phyloP scores from a whole-genome alignment of 1,140 invertebrate species.

The Aphidius gifuensis region DNA sequence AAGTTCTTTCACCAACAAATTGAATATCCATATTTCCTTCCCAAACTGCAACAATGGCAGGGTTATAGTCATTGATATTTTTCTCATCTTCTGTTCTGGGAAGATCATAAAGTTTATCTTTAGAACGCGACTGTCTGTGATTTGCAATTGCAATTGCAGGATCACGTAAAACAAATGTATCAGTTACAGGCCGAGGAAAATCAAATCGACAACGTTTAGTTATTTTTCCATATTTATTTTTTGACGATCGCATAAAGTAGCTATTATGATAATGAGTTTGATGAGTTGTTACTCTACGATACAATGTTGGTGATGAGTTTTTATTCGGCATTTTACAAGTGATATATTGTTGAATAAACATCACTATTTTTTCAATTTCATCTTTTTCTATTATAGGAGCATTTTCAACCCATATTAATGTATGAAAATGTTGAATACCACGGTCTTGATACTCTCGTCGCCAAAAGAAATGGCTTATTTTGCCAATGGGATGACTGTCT shows the following conservation, averaged over 20 bases:
- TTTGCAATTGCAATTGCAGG: conserved; percentile 31
- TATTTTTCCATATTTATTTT: neutral
- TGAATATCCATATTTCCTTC: conserved; percentile 34
- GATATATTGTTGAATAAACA: conserved; percentile 14
- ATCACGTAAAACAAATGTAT: conserved; percentile 29
- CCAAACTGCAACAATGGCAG: conserved; percentile 29
- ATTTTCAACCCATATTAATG: conserved; percentile 9
- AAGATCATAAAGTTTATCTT: conserved; percentile 38
- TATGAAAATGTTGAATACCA: conserved; percentile 7
- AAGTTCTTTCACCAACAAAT: conserved; percentile 28
- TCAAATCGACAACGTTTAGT: conserved; percentile 33
- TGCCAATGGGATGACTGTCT: no score
- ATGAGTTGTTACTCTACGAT: conserved; percentile 15
- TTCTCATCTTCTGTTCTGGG: conserved; percentile 30
- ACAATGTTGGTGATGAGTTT: conserved; percentile 9
- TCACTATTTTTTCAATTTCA: conserved; percentile 15
- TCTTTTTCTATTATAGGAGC: conserved; percentile 12
- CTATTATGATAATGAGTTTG: conserved; percentile 17
- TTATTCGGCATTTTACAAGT: conserved; percentile 14
- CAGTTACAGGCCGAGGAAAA: conserved; percentile 31
- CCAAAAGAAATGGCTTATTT: no score
- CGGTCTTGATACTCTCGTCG: no score
- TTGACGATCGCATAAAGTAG: no score
- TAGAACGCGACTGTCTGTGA: conserved; percentile 32
- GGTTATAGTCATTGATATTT: conserved; percentile 29